Percentiles rank a stretch among this genome's conserved stretches.
phyloP scores from a whole-genome alignment of 2,888 invertebrate species.

The Resseliella maxima region DNA sequence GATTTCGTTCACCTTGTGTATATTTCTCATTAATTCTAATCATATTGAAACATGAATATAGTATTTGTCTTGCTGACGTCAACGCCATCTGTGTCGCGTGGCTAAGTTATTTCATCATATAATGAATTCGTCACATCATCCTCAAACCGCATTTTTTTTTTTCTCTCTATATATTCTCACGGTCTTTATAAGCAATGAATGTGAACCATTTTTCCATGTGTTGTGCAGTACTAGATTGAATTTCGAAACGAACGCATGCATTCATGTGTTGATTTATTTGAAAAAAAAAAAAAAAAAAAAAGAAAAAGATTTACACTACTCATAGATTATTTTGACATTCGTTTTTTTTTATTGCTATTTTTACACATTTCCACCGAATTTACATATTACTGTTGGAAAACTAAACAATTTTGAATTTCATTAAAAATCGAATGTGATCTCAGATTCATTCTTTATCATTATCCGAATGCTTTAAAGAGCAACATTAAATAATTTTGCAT shows the following conservation, averaged over 20 bases:
- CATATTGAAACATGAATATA: no score
- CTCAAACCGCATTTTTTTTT: background rate
- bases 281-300: no score
- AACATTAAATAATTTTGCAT: no score
- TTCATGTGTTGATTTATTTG: background rate
- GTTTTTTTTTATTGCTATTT: constrained; percentile 12
- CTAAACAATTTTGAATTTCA: background rate
- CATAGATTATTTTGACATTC: constrained; percentile 20
- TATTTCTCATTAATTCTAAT: no score
- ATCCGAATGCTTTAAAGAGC: no score
- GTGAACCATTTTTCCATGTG: constrained; percentile 24
- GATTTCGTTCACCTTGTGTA: no score
- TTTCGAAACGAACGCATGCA: constrained; percentile 25
- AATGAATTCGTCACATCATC: background rate
- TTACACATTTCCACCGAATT: constrained; percentile 47
- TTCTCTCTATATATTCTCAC: no score
- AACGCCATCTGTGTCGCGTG: background rate
- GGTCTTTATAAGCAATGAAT: background rate
- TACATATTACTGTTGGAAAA: background rate
- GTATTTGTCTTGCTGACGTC: background rate
- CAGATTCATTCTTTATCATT: background rate
- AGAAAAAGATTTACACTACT: background rate
- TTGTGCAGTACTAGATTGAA: constrained; percentile 33
- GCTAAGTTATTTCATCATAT: background rate
- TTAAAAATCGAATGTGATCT: background rate